Evolutionary conservation across 2,113 vertebrate species (phyloP).

Genomic region (Reinhardtius hippoglossoides): DNA sequence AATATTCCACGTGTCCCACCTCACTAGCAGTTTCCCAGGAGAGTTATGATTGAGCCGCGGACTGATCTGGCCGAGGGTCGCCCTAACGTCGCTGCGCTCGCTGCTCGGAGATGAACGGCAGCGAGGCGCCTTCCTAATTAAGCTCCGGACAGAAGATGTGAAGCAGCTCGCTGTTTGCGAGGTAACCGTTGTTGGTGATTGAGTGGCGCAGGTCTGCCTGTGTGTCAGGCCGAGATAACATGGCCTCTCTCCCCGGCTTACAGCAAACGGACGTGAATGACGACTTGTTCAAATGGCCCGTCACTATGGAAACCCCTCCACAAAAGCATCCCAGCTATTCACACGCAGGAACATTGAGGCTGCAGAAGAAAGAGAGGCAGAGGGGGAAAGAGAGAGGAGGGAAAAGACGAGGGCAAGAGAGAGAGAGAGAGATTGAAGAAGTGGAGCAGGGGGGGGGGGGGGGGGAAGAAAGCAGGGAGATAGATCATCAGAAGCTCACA

Average conservation of each 20-base stretch:
- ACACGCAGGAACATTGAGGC: slow-evolving; percentile 61
- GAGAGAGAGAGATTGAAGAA: slow-evolving; percentile 45
- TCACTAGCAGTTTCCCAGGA: background rate
- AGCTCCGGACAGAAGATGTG: slow-evolving; percentile 2
- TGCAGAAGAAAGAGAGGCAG: slow-evolving; percentile 37
- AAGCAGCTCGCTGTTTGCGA: slow-evolving; percentile 14
- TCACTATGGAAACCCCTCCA: slow-evolving; percentile 79
- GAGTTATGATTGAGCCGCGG: slow-evolving; percentile 14
- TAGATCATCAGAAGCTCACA: slow-evolving; percentile 32
- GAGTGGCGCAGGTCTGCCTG: slow-evolving; percentile 48
- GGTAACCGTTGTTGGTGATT: slow-evolving; percentile 39
- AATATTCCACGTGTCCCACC: slow-evolving; percentile 1
- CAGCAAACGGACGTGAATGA: slow-evolving; percentile 23
- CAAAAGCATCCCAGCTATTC: slow-evolving; percentile 82
- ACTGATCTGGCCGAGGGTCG: background rate
- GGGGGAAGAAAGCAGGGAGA: slow-evolving; percentile 31
- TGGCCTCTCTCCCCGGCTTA: slow-evolving; percentile 61
- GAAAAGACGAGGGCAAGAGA: background rate
- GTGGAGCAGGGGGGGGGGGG: slow-evolving; percentile 8
- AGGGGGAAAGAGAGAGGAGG: background rate
- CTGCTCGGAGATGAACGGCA: background rate
- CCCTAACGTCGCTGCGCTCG: background rate
- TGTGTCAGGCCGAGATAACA: slow-evolving; percentile 61
- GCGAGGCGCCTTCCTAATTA: slow-evolving; percentile 32
- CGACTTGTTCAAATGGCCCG: slow-evolving; percentile 76